Percentiles rank a stretch among this genome's conserved stretches.
phyloP scores from a whole-genome alignment of 2,888 invertebrate genomes.

The Norana najaformis region DNA sequence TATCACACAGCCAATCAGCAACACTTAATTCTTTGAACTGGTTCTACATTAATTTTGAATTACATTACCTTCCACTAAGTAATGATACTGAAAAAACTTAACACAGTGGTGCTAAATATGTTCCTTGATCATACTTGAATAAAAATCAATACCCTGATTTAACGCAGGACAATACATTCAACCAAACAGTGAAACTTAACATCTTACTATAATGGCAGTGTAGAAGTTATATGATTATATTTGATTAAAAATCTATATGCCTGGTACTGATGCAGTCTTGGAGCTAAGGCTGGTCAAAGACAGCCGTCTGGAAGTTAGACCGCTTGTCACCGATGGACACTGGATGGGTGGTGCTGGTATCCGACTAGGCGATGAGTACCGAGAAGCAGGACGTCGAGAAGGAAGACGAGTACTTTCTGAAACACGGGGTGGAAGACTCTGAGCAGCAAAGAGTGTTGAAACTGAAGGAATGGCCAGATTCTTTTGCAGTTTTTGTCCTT shows the following conservation, averaged over 20 bases:
- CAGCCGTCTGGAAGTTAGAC: background rate
- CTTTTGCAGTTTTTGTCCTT: background rate
- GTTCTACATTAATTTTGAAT: no score
- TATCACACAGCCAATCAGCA: no score
- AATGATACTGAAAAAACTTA: no score
- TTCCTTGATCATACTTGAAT: no score
- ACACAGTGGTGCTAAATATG: no score
- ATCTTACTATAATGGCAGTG: no score
- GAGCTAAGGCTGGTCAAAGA: background rate
- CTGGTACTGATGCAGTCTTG: background rate
- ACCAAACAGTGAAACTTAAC: no score
- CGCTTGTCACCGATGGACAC: background rate
- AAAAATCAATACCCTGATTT: no score
- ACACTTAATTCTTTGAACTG: no score
- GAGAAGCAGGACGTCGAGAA: background rate
- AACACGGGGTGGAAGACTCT: background rate
- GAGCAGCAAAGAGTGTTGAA: background rate
- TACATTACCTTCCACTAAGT: no score
- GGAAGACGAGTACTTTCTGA: background rate
- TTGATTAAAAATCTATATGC: background rate
- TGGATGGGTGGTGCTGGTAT: background rate
- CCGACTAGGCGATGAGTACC: background rate
- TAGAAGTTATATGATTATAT: no score
- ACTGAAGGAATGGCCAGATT: background rate
- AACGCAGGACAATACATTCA: no score